These are phyloP conservation scores for Gavia stellata DNA, from an alignment of 2,113 vertebrate species.

Conservation along the genomic window DNA sequence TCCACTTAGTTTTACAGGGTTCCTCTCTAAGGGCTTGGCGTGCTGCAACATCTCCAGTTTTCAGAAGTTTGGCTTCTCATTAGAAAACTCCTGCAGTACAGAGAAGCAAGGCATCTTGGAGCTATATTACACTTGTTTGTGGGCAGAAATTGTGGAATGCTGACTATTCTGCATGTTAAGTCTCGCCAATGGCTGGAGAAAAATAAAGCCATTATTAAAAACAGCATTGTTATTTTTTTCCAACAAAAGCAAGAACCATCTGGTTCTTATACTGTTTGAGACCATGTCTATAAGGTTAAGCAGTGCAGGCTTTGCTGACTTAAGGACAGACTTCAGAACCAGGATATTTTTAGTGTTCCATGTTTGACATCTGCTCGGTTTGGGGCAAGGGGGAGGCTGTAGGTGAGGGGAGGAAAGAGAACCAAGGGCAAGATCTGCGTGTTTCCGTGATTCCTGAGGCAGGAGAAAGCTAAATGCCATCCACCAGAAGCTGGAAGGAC, in stretches of 20 bases:
- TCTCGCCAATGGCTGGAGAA: conserved; percentile 35
- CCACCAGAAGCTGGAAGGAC: background rate
- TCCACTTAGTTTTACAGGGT: background rate
- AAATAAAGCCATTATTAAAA: conserved; percentile 65
- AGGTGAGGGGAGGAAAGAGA: background rate
- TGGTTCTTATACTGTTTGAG: background rate
- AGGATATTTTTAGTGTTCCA: background rate
- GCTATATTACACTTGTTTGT: conserved; percentile 57
- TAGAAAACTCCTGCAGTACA: background rate
- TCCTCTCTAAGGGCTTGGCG: background rate
- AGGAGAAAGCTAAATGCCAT: background rate
- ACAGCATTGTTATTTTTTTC: conserved; percentile 16
- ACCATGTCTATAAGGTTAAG: background rate
- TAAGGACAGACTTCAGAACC: background rate
- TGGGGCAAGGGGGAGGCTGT: accelerated
- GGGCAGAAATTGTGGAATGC: conserved; percentile 67
- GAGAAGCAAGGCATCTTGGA: conserved; percentile 8
- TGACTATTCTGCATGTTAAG: conserved; percentile 49
- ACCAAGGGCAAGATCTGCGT: background rate
- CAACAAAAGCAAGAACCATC: background rate
- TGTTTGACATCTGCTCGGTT: background rate
- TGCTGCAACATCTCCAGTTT: background rate
- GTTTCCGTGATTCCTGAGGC: background rate
- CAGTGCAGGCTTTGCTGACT: background rate
- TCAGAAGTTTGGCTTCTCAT: background rate